A percentile compares a stretch with the other conserved stretches of the same genome.
phyloP scores from a whole-genome alignment of 2,888 invertebrate genomes.

The Parelbella ahira region DNA sequence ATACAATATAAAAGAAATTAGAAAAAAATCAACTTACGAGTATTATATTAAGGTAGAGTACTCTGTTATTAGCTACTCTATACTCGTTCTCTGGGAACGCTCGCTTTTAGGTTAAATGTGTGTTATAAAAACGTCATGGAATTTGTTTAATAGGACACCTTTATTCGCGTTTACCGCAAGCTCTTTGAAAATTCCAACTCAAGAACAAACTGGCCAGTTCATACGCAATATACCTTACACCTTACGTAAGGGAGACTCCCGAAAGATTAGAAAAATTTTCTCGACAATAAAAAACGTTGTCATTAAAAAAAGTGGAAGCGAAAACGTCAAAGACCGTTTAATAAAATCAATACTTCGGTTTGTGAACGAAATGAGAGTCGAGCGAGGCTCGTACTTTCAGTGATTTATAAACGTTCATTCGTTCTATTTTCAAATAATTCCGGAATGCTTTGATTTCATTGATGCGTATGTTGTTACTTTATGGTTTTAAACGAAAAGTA shows the following conservation, averaged over 20 bases:
- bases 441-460: conserved; percentile 4
- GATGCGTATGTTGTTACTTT: too few species aligned
- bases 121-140: conserved; percentile 24
- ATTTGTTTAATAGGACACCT: conserved; percentile 27
- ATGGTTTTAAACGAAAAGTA: too few species aligned
- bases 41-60: too few species aligned
- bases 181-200: conserved; percentile 23
- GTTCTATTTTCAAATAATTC: conserved; percentile 3
- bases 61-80: conserved; percentile 6
- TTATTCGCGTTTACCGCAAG: conserved; percentile 26
- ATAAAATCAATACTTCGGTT: conserved; percentile 8
- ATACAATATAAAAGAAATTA: too few species aligned
- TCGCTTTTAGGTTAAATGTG: conserved; percentile 29
- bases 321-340: conserved; percentile 6
- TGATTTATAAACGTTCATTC: conserved; percentile 4
- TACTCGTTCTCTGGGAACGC: conserved; percentile 4
- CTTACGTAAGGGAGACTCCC: conserved; percentile 1
- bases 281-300: too few species aligned
- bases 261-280: too few species aligned
- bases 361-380: conserved; percentile 1
- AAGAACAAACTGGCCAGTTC: conserved; percentile 5
- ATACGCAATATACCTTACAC: conserved; percentile 1
- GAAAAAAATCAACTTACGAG: too few species aligned
- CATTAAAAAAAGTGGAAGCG: not conserved
- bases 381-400: conserved; percentile 1